Conservation (phyloP, 2,113 vertebrate genomes). For the Vulpes vulpes region DNA sequence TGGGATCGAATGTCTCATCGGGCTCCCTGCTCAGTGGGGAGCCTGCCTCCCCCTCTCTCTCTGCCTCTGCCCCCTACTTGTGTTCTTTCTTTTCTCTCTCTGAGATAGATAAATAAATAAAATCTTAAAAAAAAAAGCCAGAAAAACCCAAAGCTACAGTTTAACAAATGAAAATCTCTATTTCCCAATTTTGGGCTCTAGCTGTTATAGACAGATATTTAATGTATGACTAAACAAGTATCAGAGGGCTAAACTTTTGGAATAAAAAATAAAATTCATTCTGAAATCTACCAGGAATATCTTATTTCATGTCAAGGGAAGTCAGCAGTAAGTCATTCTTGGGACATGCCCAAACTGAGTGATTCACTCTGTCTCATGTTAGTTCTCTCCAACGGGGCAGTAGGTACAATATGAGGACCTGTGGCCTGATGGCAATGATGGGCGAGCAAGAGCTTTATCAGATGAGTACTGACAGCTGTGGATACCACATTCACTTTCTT, state of each 20-base stretch:
- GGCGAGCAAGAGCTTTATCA: background rate
- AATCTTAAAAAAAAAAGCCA: no score
- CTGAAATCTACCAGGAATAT: background rate
- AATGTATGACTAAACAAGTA: background rate
- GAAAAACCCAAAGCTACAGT: no score
- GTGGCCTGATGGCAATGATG: background rate
- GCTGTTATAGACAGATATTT: background rate
- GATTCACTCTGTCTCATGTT: background rate
- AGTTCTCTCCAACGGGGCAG: background rate
- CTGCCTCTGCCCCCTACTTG: no score
- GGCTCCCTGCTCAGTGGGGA: no score
- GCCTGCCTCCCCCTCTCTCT: no score
- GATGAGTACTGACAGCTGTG: background rate
- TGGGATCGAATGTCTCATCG: no score
- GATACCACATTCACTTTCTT: background rate
- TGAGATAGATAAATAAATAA: no score
- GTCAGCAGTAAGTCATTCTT: background rate
- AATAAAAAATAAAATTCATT: slow-evolving; percentile 37
- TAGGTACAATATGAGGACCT: background rate
- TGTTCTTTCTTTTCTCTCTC: no score
- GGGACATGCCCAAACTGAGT: background rate
- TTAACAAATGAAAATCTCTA: background rate
- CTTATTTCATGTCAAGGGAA: background rate
- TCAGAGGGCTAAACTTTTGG: background rate
- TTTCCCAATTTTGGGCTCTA: slow-evolving; percentile 22